Base-by-base conservation (phyloP, 1,140 invertebrate genomes). In the Bemisia tabaci region DNA sequence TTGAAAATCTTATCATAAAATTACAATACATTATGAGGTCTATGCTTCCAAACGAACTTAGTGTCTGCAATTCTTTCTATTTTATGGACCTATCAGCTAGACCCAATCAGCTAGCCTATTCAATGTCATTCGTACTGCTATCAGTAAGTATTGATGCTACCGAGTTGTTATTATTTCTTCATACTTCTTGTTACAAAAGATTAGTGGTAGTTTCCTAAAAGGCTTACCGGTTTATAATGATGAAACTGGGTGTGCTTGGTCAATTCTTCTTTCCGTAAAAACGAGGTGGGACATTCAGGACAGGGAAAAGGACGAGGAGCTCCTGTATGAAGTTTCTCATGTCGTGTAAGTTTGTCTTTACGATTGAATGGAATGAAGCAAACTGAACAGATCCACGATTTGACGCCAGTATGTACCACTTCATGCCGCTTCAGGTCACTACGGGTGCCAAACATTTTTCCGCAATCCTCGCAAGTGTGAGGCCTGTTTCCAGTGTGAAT, bases 401-500 rank as follows among this genome's bases (percentile, higher is more conserved):
- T 68, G 23, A 68, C 63, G 1, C 67, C 67, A 48, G 48, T 64
- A 22, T 68, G 67, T 21, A 68, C 63, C 1, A 63, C 48, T 22
- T 63, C 48, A 26, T 68, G 67, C 22, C 67, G 12, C 27, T 68
- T 68, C 23, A 68, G 60, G 48, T 68, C 67, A 58, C 64, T 58
- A 2, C 64, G 2, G 12, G 64, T 58, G 48, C 64, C 64, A 24
- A 61, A 25, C 60, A 22, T 61, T 25, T 61, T 61, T 11, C n/a
- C 60, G 11, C n/a, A 61, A 61, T 22, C 33, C 1, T 83, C 82
- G 73, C 92, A 95, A 65, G 87, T 84, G 78, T 94, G 92, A 0
- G 92, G 92, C 72, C 92, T 90, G 12, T 92, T 85, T 26, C 90
- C 84, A 0, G 86, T 90, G 70, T 91, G 88, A 64, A 90, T 90